Evolutionary conservation across 2,888 invertebrate species (phyloP), one percentile per base, ranked within the genome.

Genomic region (Meteorus colon): DNA sequence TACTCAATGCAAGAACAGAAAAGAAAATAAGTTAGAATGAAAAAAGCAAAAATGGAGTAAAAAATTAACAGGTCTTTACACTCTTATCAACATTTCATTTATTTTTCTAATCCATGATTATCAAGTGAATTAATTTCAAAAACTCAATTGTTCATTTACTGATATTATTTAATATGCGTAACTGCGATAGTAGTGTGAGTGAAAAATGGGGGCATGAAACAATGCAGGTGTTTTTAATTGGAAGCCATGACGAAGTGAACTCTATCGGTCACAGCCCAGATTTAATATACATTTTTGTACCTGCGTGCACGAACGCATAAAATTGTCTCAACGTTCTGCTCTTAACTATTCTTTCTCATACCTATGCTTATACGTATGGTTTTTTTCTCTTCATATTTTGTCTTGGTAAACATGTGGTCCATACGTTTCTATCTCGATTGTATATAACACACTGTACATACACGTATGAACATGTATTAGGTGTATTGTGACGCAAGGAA

Each of bases 401-500:
- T 24, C 24, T 27, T 29, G 48, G 48, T 34, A 63, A n/a, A 63
- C 34, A 48, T 34, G 31, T 31, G 31, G 19, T 29, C 63, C 63
- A 34, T 34, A 34, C 63, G 8, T 31, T 63, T 4, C 34, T 63
- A 60, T 60, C 59, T 60, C 5, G 59, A 24, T 10, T 6, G 2
- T 24, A 60, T 24, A 48, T 48, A 48, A 60, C 59, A 34, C 19
- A 27, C 27, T 51, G 51, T 60, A 45, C 59, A 37, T 37, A 55
- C 19, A 16, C 31, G 31, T 51, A 51, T 70, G 37, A 24, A 24
- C 55, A 34, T 37, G 63, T 75, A 63, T 75, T 75, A 75, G 69
- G 27, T 41, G 63, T 31, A 74, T 60, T 65, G 75, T 85, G 83
- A 84, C 78, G 85, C 79, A 85, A 85, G 79, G 27, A 41, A 60